Base-by-base conservation (phyloP, 2,888 invertebrate species). In the Podabrus alpinus region DNA sequence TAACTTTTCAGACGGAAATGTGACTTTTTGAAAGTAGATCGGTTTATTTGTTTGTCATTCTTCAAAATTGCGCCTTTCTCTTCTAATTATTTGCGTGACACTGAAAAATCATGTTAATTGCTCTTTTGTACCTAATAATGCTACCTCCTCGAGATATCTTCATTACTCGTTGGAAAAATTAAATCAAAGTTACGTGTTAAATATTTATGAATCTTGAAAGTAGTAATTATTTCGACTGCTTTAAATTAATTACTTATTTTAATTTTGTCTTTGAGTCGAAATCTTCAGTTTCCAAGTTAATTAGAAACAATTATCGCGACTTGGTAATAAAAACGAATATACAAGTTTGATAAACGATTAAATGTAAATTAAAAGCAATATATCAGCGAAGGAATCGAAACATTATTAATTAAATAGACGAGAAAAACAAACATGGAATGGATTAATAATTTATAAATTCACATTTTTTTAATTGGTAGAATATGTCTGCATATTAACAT, bases 401-500 rank as follows among this genome's bases (percentile, higher is more conserved):
- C 68, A 13, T 45, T 66, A 69, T 75, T 75, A 75, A 75, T 75
- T 75, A 72, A 66, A 29, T 25, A 67, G 66, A n/a, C 7, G n/a
- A 45, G 45, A 59, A 66, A 75, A 75, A 68, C 70, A 70, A 70
- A 62, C 73, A 29, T 19, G 45, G 62, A 59, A 66, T 62, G 21
- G 21, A 64, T 76, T 76, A 69, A 76, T 75, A 72, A 72, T 71
- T 75, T 73, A 60, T 70, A 72, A 62, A 71, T 75, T 68, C 71
- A 64, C 29, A 66, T 75, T 75, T 75, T 75, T 76, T 45, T 45
- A 75, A 72, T 75, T 75, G 70, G 67, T 24, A 45, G 69, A 71
- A 68, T 59, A 66, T 24, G 68, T 71, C 61, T 60, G 71, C 59
- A 72, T 76, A 79, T 80, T 79, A 79, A 79, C 75, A 79, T 79